phyloP scores from a whole-genome alignment of 2,797 vertebrate species.

The Anableps anableps region DNA sequence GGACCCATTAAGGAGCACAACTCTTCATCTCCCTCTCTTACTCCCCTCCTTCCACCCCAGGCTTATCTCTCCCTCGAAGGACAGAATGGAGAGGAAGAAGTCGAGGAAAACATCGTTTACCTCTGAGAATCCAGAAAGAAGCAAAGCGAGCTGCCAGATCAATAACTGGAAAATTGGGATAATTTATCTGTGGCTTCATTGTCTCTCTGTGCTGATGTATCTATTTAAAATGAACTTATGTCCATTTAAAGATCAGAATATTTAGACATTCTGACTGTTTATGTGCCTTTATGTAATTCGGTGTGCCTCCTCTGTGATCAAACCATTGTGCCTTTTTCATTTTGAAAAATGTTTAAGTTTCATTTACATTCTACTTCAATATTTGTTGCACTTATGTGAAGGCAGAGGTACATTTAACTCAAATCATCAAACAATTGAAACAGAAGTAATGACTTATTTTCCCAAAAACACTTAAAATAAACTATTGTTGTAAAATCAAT shows the following conservation, averaged over 20 bases:
- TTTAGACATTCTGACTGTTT: constrained; percentile 24
- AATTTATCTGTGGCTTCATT: constrained; percentile 30
- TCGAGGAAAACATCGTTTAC: constrained; percentile 82
- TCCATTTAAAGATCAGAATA: constrained; percentile 14
- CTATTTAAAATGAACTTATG: constrained; percentile 5
- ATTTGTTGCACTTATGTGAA: constrained; percentile 52
- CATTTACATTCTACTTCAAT: constrained; percentile 24
- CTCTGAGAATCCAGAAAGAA: constrained; percentile 58
- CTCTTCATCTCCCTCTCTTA: constrained; percentile 65
- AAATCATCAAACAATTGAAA: constrained; percentile 25
- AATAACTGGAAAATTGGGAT: constrained; percentile 33
- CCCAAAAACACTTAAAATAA: constrained; percentile 64
- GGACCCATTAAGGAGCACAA: constrained; percentile 62
- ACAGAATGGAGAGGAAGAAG: constrained; percentile 73
- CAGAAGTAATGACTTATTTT: constrained; percentile 23
- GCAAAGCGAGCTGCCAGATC: constrained; percentile 21
- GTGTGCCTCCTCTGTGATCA: constrained; percentile 31
- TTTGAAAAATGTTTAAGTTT: constrained; percentile 24
- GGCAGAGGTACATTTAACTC: constrained; percentile 27
- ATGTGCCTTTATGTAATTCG: constrained; percentile 57
- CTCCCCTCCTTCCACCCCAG: constrained; percentile 66
- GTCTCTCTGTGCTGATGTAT: constrained; percentile 23
- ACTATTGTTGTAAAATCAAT: constrained; percentile 29
- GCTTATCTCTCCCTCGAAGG: constrained; percentile 73
- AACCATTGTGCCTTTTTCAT: constrained; percentile 68